Conservation (phyloP, 2,797 vertebrate genomes). For the Bufotes viridis region DNA sequence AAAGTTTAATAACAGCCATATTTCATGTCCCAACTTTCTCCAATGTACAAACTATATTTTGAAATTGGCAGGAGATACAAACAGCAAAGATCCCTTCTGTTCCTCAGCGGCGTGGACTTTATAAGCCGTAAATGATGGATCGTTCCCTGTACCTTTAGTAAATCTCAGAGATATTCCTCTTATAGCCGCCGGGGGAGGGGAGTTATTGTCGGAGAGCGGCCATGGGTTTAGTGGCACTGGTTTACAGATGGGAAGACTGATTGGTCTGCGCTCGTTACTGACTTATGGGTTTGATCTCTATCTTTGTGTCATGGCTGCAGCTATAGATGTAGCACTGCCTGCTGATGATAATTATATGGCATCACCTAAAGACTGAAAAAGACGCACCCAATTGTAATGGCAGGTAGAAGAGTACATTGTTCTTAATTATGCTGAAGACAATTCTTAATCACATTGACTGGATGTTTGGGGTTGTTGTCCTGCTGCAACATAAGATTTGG, state of each 20-base stretch:
- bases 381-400: too few relatives aligned
- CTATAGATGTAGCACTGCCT: not conserved
- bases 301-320: not conserved
- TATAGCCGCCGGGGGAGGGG: not conserved
- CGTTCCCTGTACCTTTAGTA: slow-evolving; percentile 34
- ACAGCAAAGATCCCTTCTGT: slow-evolving; percentile 16
- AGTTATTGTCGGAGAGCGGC: not conserved
- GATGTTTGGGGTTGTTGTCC: too few relatives aligned
- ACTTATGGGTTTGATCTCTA: not conserved
- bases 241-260: not conserved
- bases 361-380: too few relatives aligned
- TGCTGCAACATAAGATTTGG: too few relatives aligned
- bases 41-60: slow-evolving; percentile 26
- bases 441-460: too few relatives aligned
- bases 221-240: not conserved
- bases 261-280: not conserved
- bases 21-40: slow-evolving; percentile 41
- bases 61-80: slow-evolving; percentile 39
- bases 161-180: slow-evolving; percentile 21
- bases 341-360: not conserved
- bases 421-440: too few relatives aligned
- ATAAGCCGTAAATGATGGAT: slow-evolving; percentile 45
- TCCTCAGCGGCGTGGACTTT: slow-evolving; percentile 31
- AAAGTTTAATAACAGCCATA: slow-evolving; percentile 44
- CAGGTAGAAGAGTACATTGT: too few relatives aligned